Percentiles rank a stretch among this genome's conserved stretches.
Evolutionary conservation across 2,113 vertebrate species (phyloP).

Genomic region (Eurypyga helias): DNA sequence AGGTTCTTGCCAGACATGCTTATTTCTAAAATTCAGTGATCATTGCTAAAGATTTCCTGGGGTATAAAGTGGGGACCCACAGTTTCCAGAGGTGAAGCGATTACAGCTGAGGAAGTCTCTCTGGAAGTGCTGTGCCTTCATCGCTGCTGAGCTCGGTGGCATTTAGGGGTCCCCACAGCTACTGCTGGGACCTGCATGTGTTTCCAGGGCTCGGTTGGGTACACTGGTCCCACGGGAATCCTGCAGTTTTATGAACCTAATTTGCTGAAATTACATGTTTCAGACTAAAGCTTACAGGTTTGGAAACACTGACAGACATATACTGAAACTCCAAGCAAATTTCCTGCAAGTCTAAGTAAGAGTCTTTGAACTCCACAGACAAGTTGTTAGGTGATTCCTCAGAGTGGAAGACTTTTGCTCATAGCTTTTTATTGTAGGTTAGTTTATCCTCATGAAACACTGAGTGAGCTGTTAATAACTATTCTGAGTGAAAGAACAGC

Average conservation of each 20-base stretch:
- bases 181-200: accelerated
- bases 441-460: neutral
- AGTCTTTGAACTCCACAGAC: neutral
- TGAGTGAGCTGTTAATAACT: neutral
- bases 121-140: neutral
- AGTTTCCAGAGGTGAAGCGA: neutral
- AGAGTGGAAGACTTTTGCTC: neutral
- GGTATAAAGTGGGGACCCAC: neutral
- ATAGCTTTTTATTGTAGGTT: neutral
- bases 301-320: neutral
- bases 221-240: accelerated
- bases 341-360: neutral
- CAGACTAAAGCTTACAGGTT: neutral
- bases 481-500: neutral
- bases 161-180: neutral
- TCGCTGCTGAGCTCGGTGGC: neutral
- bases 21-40: neutral
- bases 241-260: neutral
- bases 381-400: neutral
- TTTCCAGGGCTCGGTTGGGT: neutral
- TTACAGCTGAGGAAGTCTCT: neutral
- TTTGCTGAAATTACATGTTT: neutral
- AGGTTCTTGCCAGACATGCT: neutral
- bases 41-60: neutral
- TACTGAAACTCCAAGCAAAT: neutral